Evolutionary conservation across 2,888 invertebrate species (phyloP), one percentile per base, ranked within the genome.

Genomic region (Gandaritis pyraliata): DNA sequence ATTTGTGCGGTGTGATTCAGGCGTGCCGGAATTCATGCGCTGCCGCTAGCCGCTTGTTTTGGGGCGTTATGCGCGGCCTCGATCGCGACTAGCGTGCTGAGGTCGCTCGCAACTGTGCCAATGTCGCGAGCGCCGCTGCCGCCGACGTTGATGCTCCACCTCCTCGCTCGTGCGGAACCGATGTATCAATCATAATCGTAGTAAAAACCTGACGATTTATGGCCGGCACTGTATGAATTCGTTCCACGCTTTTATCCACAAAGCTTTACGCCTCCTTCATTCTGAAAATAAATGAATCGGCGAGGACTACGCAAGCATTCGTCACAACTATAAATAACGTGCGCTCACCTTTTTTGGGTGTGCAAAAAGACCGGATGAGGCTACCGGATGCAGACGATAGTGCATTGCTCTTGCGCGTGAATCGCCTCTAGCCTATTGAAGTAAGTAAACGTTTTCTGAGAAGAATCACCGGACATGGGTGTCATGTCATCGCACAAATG

Each of bases 311-410:
- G 79, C 78, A 72, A 78, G 75, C 76, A 82, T 86, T 90, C 85
- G 88, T 90, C 91, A 90, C 78, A 77, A 76, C 83, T 88, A 89
- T 88, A 88, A 90, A 91, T 90, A 90, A 85, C 73, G 80, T 84
- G 88, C 88, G 88, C 90, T 86, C 88, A 89, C 90, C 91, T 90
- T 91, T 91, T 92, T 91, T 87, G 90, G 91, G 83, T 77, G 82
- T 87, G 85, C 86, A 82, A 87, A 89, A 88, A 86, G 84, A 90
- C 90, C 90, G 91, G 91, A 91, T 82, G 85, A 81, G 72, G 80
- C 89, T 88, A 89, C 91, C 89, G 91, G 90, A 89, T 85, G 89
- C 80, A 74, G 76, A 75, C 82, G 77, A 78, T 77, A 81, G 87
- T 85, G 84, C 86, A 84, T 77, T 82, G 84, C 83, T 86, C 87